Base-by-base conservation (phyloP, 2,797 vertebrate genomes). In the Acestrorhynchus altus region DNA sequence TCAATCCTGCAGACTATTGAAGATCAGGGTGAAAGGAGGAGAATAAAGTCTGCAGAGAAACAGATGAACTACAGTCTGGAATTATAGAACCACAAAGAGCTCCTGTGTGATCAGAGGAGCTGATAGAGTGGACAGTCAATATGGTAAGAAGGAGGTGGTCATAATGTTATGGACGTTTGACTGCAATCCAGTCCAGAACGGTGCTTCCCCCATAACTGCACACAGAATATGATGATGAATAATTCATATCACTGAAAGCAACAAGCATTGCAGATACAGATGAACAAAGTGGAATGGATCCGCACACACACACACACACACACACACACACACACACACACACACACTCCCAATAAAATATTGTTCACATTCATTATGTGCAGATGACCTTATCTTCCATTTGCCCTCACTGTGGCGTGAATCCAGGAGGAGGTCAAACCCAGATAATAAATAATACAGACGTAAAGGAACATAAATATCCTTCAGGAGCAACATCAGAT, bases 151-250 rank as follows among this genome's bases (percentile, higher is more conserved):
- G n/a, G n/a, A n/a, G n/a, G n/a, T n/a, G n/a, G n/a, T n/a, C n/a
- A n/a, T n/a, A n/a, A n/a, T n/a, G n/a, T n/a, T n/a, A n/a, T 47
- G 57, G 18, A 56, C 31, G 35, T 42, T 28, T 1, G 46, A 40
- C n/a, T 59, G 54, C 5, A 0, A 49, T 59, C 40, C 40, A 66
- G 59, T 59, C 52, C 26, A n/a, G 26, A 64, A 57, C 24, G 8
- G 31, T 59, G 51, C 20, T 76, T 49, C 47, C 9, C 28, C 47
- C 12, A 52, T 57, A 59, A 54, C 68, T 35, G 67, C 67, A 67
- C 31, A 60, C 44, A 72, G 72, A 71, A 75, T 60, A 59, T 66
- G 60, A 24, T 39, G 22, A 57, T 80, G 42, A 80, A 76, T 76
- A 76, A 80, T 80, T 35, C 60, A 80, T 12, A 52, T 28, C 35